These are phyloP conservation scores for Ciona savignyi DNA, from an alignment of 23 tunicate genomes.

Conservation along the genomic window DNA sequence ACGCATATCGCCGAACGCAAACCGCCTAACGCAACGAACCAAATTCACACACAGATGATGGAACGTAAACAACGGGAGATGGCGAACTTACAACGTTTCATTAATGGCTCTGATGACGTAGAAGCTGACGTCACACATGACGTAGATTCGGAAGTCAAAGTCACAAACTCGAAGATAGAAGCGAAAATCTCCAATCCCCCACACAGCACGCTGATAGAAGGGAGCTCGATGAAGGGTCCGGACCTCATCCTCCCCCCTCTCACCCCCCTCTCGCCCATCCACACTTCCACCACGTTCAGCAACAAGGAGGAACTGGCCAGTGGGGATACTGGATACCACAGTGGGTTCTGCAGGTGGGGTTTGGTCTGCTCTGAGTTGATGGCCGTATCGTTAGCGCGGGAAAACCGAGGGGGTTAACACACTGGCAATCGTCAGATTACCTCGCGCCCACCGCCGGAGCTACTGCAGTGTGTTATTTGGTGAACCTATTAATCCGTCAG, in stretches of 20 bases:
- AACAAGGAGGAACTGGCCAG: conserved; percentile 10
- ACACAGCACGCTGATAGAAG: neutral
- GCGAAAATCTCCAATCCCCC: neutral
- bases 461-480: too few relatives aligned
- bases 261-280: conserved; percentile 27
- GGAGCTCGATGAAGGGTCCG: neutral
- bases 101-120: neutral
- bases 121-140: neutral
- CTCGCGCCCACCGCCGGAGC: too few relatives aligned
- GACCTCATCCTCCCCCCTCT: conserved; percentile 9
- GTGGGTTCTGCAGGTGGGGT: conserved; percentile 32
- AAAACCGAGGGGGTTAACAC: too few relatives aligned
- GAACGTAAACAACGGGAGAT: conserved; percentile 28
- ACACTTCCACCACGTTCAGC: conserved; percentile 11
- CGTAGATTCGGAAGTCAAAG: neutral
- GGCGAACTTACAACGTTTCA: neutral
- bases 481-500: too few relatives aligned
- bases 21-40: too few relatives aligned
- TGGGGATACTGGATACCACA: conserved; percentile 47
- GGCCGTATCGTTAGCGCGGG: too few relatives aligned
- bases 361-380: too few relatives aligned
- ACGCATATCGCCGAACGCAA: too few relatives aligned
- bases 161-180: too few relatives aligned
- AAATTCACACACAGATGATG: conserved; percentile 23
- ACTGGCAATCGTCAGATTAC: too few relatives aligned